phyloP scores from a whole-genome alignment of 2,888 invertebrate genomes.

The Drosophila diplacantha region DNA sequence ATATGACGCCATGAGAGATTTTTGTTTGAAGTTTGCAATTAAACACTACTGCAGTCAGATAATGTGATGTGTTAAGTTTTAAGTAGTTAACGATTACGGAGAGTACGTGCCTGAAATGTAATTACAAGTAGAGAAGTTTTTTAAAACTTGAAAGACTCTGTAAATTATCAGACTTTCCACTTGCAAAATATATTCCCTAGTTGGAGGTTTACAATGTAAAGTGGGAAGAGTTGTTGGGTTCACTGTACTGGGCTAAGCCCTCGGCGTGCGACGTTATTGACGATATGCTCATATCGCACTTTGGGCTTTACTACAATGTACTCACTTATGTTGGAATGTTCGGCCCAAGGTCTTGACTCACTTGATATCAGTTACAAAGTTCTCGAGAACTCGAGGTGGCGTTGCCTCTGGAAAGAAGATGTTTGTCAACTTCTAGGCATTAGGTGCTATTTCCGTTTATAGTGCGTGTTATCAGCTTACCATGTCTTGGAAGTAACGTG shows the following conservation, averaged over 20 bases:
- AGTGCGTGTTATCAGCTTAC: slow-evolving; percentile 32
- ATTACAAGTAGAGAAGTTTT: not conserved
- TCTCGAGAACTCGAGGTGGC: slow-evolving; percentile 16
- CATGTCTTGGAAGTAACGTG: slow-evolving; percentile 12
- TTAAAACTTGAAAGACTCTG: not conserved
- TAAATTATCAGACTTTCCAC: not conserved
- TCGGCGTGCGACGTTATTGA: slow-evolving; percentile 28
- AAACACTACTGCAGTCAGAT: not conserved
- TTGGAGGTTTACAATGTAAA: slow-evolving; percentile 1
- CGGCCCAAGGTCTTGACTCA: slow-evolving; percentile 18
- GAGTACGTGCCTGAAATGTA: not conserved
- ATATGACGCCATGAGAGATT: slow-evolving; percentile 5
- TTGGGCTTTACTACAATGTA: slow-evolving; percentile 9
- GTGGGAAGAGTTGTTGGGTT: slow-evolving; percentile 1
- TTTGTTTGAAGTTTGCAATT: slow-evolving; percentile 3
- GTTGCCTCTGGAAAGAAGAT: slow-evolving; percentile 7
- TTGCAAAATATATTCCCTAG: not conserved
- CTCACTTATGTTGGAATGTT: slow-evolving; percentile 26
- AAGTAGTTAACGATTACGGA: not conserved
- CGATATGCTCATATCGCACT: slow-evolving; percentile 49
- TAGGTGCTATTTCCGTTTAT: slow-evolving; percentile 14
- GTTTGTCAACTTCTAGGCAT: slow-evolving; percentile 20
- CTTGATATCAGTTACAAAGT: slow-evolving; percentile 26
- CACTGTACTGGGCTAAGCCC: slow-evolving; percentile 27
- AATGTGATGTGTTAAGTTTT: not conserved